Evolutionary conservation across 2,113 vertebrate species (phyloP).

Genomic region (Hydrolagus affinis): DNA sequence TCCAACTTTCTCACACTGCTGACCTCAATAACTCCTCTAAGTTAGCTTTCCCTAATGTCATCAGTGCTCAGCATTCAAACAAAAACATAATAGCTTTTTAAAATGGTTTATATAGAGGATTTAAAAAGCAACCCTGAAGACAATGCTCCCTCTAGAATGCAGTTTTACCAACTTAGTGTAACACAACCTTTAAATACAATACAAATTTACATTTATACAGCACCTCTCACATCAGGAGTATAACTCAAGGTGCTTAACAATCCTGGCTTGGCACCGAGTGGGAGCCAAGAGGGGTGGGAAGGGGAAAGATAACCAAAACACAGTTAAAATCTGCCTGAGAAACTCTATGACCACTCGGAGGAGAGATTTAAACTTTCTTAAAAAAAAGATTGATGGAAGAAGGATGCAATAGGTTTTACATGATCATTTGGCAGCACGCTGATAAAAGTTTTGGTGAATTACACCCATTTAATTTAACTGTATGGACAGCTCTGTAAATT

Average conservation of each 20-base stretch:
- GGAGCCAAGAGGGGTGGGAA: no score
- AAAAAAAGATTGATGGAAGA: background rate
- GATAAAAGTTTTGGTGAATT: conserved; percentile 19
- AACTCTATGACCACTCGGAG: background rate
- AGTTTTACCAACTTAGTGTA: background rate
- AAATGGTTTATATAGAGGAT: no score
- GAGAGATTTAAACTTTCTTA: background rate
- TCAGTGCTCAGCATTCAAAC: background rate
- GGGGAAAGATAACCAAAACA: no score
- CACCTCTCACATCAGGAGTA: no score
- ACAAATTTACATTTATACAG: no score
- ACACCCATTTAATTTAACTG: background rate
- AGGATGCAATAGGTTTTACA: background rate
- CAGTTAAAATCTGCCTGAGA: background rate
- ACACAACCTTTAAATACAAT: background rate
- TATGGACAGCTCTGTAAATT: conserved; percentile 13
- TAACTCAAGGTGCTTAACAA: no score
- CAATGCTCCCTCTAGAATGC: no score
- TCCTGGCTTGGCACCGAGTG: no score
- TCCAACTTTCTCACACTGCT: background rate
- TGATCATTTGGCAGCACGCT: background rate
- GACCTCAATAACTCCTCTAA: background rate
- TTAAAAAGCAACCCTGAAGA: no score
- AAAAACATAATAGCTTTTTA: background rate
- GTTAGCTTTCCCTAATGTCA: background rate